Conservation (phyloP, 2,888 invertebrate species). For the Slavum lentiscoides region DNA sequence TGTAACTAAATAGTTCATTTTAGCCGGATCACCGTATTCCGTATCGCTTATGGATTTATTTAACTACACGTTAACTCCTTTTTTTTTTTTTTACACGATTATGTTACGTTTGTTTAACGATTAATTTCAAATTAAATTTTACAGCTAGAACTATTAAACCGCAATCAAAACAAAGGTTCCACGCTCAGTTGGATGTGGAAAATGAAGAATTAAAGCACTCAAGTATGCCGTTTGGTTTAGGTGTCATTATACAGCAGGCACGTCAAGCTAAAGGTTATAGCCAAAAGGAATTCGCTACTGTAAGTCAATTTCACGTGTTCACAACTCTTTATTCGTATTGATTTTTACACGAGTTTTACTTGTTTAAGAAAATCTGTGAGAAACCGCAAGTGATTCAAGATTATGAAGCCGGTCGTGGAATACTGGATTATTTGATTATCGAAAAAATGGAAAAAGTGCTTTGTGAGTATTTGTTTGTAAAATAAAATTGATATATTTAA, state of each 20-base stretch:
- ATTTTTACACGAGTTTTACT: slow-evolving; percentile 44
- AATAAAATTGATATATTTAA: too few relatives aligned
- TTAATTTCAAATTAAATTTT: too few relatives aligned
- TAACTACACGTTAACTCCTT: too few relatives aligned
- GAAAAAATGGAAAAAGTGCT: slow-evolving; percentile 94
- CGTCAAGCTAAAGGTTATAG: slow-evolving; percentile 90
- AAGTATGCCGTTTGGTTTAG: slow-evolving; percentile 81
- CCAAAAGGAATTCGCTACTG: slow-evolving; percentile 96
- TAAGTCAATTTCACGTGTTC: slow-evolving; percentile 58
- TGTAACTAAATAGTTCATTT: too few relatives aligned
- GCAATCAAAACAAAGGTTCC: too few relatives aligned
- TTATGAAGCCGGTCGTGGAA: slow-evolving; percentile 96
- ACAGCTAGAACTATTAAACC: too few relatives aligned
- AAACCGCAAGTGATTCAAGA: slow-evolving; percentile 96
- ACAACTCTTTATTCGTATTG: neutral
- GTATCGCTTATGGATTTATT: too few relatives aligned
- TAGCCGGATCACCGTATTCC: too few relatives aligned
- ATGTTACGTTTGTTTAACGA: too few relatives aligned
- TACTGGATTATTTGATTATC: slow-evolving; percentile 94
- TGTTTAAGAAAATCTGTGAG: slow-evolving; percentile 86
- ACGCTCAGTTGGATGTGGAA: slow-evolving; percentile 92
- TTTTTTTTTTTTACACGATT: too few relatives aligned
- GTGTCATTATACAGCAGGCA: slow-evolving; percentile 93
- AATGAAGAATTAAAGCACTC: slow-evolving; percentile 98
- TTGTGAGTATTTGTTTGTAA: slow-evolving; percentile 62